Base-by-base conservation (phyloP, 1,140 invertebrate species). In the Hylyphantes graminicola region DNA sequence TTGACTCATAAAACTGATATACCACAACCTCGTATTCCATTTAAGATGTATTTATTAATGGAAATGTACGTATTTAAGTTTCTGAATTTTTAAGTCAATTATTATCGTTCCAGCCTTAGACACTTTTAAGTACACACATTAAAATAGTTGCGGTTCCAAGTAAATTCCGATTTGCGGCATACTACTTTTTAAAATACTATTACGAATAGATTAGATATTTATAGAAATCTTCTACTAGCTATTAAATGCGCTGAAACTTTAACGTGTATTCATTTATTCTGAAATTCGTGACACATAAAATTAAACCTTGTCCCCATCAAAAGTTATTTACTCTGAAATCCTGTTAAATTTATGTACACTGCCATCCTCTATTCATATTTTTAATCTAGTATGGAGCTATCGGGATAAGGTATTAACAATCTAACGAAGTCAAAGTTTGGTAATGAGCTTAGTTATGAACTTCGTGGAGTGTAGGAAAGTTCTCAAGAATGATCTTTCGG, bases 391-490 rank as follows among this genome's bases (percentile, higher is more conserved):
- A 70, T 70, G 19, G 48, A 17, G 68, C 9, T 70, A 48, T 53
- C 54, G n/a, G 68, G 50, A 70, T 50, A 50, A 70, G 68, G 68
- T 70, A 70, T 70, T 70, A 70, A 70, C 68, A 70, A 70, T 70
- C 68, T 70, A 70, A 51, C 54, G 68, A 70, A 70, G 68, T 70
- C 68, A 70, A 70, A 70, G 68, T 70, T 53, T 70, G 68, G 54
- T 70, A 70, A 70, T 70, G 68, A 70, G 68, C 68, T 70, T 70
- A 70, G 68, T 70, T 70, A 70, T 70, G 54, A 70, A 70, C 50
- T 70, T 70, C 50, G 51, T 70, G 50, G 68, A 70, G 68, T 70
- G 68, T 70, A 51, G 68, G 17, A 70, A 70, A 70, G 50, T 70
- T 70, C 68, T 17, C 51, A 70, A 70, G 68, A 53, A 50, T 53